Conservation (phyloP, 2,888 invertebrate species). For the Heliconius aoede region DNA sequence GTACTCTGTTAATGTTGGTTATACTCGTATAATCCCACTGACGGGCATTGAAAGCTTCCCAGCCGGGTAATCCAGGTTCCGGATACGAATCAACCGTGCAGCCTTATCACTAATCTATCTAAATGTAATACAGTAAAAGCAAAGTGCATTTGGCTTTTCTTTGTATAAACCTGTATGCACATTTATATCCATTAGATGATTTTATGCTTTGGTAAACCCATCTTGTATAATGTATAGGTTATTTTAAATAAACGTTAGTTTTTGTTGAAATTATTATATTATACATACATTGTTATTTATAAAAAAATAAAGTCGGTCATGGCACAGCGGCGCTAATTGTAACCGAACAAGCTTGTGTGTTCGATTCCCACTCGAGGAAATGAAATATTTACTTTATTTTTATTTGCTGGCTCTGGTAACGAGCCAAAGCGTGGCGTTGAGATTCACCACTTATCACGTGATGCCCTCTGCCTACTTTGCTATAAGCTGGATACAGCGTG, state of each 20-base stretch:
- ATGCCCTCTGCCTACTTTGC: not conserved
- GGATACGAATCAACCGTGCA: constrained; percentile 19
- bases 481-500: no score
- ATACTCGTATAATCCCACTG: constrained; percentile 18
- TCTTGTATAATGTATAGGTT: not conserved
- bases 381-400: not conserved
- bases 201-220: not conserved
- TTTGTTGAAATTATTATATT: not conserved
- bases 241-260: not conserved
- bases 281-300: not conserved
- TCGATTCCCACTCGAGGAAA: not conserved
- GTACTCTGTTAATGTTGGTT: constrained; percentile 15
- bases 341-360: not conserved
- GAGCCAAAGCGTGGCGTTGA: not conserved
- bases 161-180: not conserved
- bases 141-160: constrained; percentile 9
- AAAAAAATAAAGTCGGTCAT: not conserved
- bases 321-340: not conserved
- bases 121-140: constrained; percentile 19
- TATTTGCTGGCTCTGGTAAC: not conserved
- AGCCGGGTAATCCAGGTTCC: constrained; percentile 21
- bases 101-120: constrained; percentile 21
- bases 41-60: constrained; percentile 9
- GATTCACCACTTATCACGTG: not conserved
- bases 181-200: not conserved